Evolutionary conservation across 2,888 invertebrate species (phyloP).

Genomic region (Idaea straminata): DNA sequence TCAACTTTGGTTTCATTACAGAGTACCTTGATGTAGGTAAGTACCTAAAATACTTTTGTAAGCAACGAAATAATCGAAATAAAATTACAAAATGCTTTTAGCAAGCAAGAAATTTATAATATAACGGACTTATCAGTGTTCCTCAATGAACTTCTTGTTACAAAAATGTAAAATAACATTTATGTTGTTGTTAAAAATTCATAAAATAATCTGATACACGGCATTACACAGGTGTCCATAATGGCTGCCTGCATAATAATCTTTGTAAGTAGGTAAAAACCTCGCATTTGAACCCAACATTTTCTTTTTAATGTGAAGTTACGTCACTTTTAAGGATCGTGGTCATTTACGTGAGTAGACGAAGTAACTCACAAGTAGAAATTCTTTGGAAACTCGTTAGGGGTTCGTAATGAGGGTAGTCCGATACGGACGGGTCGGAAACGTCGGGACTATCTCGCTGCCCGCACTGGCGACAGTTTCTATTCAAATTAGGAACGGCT

Average conservation of each 20-base stretch:
- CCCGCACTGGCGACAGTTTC: conserved; percentile 56
- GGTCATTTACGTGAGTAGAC: conserved; percentile 51
- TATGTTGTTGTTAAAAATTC: neutral
- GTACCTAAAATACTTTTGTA: too few relatives aligned
- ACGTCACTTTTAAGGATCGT: conserved; percentile 2
- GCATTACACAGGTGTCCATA: neutral
- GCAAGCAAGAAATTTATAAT: too few relatives aligned
- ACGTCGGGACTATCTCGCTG: conserved; percentile 52
- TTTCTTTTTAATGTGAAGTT: neutral
- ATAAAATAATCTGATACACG: neutral
- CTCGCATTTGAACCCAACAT: neutral
- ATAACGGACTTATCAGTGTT: neutral
- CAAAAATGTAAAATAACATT: neutral
- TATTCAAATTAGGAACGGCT: conserved; percentile 63
- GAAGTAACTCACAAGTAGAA: conserved; percentile 49
- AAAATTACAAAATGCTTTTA: too few relatives aligned
- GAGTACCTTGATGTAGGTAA: too few relatives aligned
- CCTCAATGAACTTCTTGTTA: neutral
- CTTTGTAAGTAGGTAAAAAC: neutral
- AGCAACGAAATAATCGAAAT: too few relatives aligned
- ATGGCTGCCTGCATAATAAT: neutral
- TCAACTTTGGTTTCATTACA: too few relatives aligned
- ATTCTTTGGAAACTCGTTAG: conserved; percentile 58
- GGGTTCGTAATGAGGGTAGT: conserved; percentile 44
- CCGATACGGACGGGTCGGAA: conserved; percentile 60